These are phyloP conservation scores for Mastomys natalensis DNA, from an alignment of 2,113 vertebrate genomes.

Conservation along the genomic window DNA sequence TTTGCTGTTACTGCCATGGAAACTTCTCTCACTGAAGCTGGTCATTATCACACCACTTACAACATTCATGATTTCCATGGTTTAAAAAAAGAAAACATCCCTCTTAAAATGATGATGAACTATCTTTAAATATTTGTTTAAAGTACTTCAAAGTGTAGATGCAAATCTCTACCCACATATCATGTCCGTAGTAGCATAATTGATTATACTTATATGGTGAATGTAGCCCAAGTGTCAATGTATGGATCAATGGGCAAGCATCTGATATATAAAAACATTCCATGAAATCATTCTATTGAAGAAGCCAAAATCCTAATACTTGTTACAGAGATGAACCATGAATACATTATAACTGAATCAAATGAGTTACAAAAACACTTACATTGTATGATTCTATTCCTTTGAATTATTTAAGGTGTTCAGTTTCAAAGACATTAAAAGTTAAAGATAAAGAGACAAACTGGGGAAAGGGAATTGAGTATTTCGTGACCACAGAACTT, in stretches of 20 bases:
- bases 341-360: background rate
- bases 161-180: background rate
- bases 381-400: background rate
- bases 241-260: background rate
- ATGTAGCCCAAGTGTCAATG: background rate
- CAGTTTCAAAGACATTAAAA: background rate
- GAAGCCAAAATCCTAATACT: background rate
- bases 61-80: background rate
- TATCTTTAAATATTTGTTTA: background rate
- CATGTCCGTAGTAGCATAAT: background rate
- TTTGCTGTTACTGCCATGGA: background rate
- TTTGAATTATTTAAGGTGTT: background rate
- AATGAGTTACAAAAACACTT: background rate
- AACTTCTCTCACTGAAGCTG: background rate
- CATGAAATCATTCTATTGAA: background rate
- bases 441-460: background rate
- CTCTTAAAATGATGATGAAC: background rate
- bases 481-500: background rate
- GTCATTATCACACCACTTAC: background rate
- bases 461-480: background rate
- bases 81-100: background rate
- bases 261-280: background rate
- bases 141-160: background rate
- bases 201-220: background rate
- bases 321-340: background rate